Evolutionary conservation across 2,113 vertebrate genomes (phyloP).

Genomic region (Herpetotheres cachinnans): DNA sequence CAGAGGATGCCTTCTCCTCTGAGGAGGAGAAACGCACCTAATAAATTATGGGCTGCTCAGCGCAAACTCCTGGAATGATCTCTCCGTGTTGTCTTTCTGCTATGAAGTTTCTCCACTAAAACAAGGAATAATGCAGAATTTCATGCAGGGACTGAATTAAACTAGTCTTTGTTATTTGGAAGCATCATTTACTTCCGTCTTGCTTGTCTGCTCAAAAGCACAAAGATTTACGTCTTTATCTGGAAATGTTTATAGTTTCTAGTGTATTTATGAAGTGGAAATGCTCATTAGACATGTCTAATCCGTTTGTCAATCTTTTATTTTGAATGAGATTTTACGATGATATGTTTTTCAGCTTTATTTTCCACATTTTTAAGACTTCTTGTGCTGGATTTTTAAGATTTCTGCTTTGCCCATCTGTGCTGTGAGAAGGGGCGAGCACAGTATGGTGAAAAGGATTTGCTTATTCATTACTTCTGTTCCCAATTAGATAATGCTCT

Average conservation of each 20-base stretch:
- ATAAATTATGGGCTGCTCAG: not conserved
- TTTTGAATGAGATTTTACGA: not conserved
- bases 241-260: not conserved
- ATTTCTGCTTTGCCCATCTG: not conserved
- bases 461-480: not conserved
- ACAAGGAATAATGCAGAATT: not conserved
- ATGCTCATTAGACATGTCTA: not conserved
- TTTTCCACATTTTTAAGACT: not conserved
- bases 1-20: not conserved
- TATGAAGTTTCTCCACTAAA: not conserved
- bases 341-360: not conserved
- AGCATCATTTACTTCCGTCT: not conserved
- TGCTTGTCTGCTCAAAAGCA: not conserved
- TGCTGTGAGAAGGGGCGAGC: not conserved
- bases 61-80: not conserved
- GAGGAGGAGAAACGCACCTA: not conserved
- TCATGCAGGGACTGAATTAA: not conserved
- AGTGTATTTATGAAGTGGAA: not conserved
- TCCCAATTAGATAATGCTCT: not conserved
- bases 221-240: not conserved
- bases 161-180: not conserved
- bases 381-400: not conserved
- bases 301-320: not conserved
- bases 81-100: not conserved
- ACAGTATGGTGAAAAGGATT: fast-evolving